Conservation (phyloP, 1,140 invertebrate genomes). For the Cylas formicarius region DNA sequence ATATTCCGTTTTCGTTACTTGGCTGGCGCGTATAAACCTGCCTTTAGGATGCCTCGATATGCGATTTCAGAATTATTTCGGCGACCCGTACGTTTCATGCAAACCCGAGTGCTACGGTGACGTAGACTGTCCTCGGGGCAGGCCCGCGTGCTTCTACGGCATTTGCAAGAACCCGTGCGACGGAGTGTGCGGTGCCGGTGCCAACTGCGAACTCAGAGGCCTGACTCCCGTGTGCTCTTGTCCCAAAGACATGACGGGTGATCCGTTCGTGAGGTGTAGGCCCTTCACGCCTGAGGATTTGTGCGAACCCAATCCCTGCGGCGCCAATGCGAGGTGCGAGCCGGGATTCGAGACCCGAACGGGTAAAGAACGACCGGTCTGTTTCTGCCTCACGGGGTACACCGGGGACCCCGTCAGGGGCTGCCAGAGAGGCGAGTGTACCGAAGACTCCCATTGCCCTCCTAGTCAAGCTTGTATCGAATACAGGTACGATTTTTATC, state of each 20-base stretch:
- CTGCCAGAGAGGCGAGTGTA: conserved; percentile 69
- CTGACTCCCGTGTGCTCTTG: conserved; percentile 77
- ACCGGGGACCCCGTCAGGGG: conserved; percentile 68
- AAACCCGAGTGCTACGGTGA: conserved; percentile 66
- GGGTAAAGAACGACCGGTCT: conserved; percentile 69
- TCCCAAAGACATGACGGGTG: conserved; percentile 77
- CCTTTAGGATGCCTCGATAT: no score
- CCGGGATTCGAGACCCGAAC: conserved; percentile 68
- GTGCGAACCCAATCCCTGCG: conserved; percentile 79
- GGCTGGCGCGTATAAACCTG: no score
- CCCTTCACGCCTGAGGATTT: conserved; percentile 74
- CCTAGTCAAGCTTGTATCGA: conserved; percentile 67
- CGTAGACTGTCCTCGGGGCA: conserved; percentile 64
- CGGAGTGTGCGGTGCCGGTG: conserved; percentile 71
- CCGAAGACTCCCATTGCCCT: conserved; percentile 62
- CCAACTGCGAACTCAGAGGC: conserved; percentile 69
- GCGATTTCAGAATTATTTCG: conserved; percentile 57
- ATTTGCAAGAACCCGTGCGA: conserved; percentile 75
- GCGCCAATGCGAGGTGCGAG: conserved; percentile 70
- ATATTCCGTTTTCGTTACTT: no score
- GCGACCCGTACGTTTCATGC: conserved; percentile 65
- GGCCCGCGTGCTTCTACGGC: conserved; percentile 73
- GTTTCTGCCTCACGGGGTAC: conserved; percentile 71
- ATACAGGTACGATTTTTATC: conserved; percentile 43
- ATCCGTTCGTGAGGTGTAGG: conserved; percentile 74